Base-by-base conservation (phyloP, 2,888 invertebrate species). In the Macrosoma leucophasiata region DNA sequence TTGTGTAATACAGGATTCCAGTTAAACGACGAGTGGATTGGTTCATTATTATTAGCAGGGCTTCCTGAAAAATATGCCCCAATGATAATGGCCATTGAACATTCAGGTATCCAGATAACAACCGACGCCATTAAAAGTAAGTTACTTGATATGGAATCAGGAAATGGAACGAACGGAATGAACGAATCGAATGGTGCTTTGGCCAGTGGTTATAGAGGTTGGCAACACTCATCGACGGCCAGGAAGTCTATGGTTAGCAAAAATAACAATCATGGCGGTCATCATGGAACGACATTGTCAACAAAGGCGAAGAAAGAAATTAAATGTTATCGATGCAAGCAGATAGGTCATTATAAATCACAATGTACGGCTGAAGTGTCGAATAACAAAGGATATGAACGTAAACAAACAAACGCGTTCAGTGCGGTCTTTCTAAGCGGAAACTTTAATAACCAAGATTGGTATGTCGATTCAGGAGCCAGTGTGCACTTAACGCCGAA, bases 21-120 rank as follows among this genome's bases (percentile, higher is more conserved):
- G 4, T 47, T 55, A 14, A 42, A 36, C 22, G 52, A 52, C 21
- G 43, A 52, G 15, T 55, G 52, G 52, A 33, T 51, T 15, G 46
- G 45, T 5, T 44, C 45, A 24, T 37, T 52, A 15, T 29, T 53
- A 19, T 20, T 48, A 11, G 45, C 45, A 3, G 45, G 41, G 23
- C 36, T 48, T 33, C 32, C 33, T 5, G 41, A 43, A 8, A 26
- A 29, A 22, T 43, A 27, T 26, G 23, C 20, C 11, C 43, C 41
- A 1, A 29, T 33, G 32, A 26, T 33, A 11, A 32, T 32, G 31
- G 31, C 31, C 0, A 25, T 32, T 1, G 31, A 32, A 6, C 25
- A 32, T 14, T 32, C 32, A 1, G 32, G 32, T 8, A 33, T 33
- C 4, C 9, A 10, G 3, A 34, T 34, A 2, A 29, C 23, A 4